These are phyloP conservation scores for Cathartes aura DNA, from an alignment of 2,113 vertebrate species.

Conservation along the genomic window DNA sequence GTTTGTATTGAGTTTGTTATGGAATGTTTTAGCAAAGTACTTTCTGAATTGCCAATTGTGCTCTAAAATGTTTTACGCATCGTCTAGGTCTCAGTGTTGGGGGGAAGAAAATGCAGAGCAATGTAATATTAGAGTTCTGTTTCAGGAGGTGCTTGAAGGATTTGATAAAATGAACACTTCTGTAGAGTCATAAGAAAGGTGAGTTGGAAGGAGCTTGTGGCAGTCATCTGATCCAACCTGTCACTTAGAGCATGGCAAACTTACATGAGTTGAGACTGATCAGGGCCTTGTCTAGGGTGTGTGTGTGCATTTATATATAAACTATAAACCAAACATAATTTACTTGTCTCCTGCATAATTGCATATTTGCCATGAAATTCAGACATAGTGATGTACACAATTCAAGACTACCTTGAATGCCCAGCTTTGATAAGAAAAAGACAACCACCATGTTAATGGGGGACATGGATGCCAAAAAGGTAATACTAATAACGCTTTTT, in stretches of 20 bases:
- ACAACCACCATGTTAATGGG: neutral
- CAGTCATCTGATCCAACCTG: neutral
- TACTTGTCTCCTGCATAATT: neutral
- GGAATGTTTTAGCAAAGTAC: neutral
- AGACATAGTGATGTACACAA: neutral
- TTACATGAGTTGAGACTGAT: neutral
- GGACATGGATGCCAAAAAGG: neutral
- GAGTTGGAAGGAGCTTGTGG: neutral
- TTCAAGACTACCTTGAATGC: neutral
- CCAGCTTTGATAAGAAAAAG: neutral
- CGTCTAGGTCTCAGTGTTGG: neutral
- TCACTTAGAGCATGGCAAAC: neutral
- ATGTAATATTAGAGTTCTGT: neutral
- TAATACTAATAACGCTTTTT: neutral
- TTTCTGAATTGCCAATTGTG: neutral
- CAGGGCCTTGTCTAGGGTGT: neutral
- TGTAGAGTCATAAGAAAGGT: neutral
- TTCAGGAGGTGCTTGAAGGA: neutral
- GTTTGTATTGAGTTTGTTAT: constrained; percentile 68
- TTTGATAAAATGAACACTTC: neutral
- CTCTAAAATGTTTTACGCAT: neutral
- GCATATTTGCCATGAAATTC: neutral
- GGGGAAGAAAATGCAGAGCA: neutral
- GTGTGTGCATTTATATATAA: neutral
- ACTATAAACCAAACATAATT: neutral